Evolutionary conservation across 2,113 vertebrate species (phyloP).

Genomic region (Marmota flaviventris): DNA sequence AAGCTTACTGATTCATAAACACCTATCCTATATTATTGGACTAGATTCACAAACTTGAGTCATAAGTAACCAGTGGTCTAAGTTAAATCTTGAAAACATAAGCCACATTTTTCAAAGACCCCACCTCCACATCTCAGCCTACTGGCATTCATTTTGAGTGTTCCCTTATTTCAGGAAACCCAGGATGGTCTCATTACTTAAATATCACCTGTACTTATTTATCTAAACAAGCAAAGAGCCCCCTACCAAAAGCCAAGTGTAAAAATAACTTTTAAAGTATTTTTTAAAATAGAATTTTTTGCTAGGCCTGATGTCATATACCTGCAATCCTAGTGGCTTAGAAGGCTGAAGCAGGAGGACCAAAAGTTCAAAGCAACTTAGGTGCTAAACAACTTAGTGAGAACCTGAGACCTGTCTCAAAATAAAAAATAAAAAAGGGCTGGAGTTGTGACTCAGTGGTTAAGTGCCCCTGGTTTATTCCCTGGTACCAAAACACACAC

Average conservation of each 20-base stretch:
- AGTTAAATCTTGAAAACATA: conserved; percentile 56
- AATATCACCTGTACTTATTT: conserved; percentile 48
- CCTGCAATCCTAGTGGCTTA: no score
- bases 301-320: no score
- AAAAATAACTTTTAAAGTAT: conserved; percentile 1
- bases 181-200: conserved; percentile 27
- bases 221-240: conserved; percentile 51
- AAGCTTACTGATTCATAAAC: not conserved
- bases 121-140: not conserved
- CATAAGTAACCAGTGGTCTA: conserved; percentile 27
- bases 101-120: conserved; percentile 38
- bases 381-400: no score
- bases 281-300: conserved; percentile 40
- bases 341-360: no score
- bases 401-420: no score
- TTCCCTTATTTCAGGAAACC: conserved; percentile 45
- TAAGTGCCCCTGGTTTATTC: no score
- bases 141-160: conserved; percentile 35
- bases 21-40: not conserved
- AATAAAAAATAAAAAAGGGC: no score
- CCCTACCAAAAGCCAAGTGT: conserved; percentile 20
- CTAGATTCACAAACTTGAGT: not conserved
- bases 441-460: no score
- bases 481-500: no score
- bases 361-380: no score